phyloP scores from a whole-genome alignment of 2,113 vertebrate genomes.

The Panthera uncia region DNA sequence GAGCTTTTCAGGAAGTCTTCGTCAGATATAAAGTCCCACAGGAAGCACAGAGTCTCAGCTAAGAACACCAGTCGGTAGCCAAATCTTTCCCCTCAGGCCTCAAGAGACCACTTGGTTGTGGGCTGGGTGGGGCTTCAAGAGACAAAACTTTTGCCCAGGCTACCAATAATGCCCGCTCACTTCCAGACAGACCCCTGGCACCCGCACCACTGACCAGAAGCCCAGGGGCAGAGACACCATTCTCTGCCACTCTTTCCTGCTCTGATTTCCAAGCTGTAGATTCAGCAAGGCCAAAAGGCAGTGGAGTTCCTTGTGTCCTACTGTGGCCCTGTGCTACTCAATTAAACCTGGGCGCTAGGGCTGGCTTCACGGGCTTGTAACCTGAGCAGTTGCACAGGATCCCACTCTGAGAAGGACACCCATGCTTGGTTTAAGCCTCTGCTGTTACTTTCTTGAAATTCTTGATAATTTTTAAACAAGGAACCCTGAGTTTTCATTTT shows the following conservation, averaged over 20 bases:
- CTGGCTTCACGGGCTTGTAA: background rate
- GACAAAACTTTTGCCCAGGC: background rate
- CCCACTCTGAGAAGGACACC: background rate
- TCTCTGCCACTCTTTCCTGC: background rate
- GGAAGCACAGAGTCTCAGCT: background rate
- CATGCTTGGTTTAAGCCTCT: background rate
- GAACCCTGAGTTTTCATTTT: background rate
- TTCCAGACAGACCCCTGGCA: background rate
- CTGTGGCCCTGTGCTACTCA: background rate
- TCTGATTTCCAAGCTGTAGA: background rate
- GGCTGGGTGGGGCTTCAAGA: background rate
- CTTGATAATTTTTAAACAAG: background rate
- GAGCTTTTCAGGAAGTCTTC: background rate
- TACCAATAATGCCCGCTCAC: background rate
- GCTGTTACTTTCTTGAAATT: background rate
- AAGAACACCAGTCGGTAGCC: background rate
- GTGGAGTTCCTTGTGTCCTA: background rate
- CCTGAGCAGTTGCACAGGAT: background rate
- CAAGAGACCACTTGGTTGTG: background rate
- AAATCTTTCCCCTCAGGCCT: background rate
- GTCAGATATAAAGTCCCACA: background rate
- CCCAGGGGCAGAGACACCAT: background rate
- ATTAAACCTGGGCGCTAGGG: background rate
- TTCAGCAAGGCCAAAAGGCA: background rate
- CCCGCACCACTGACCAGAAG: background rate